Conservation (phyloP, 2,797 vertebrate species). For the Syndactyla subalaris region DNA sequence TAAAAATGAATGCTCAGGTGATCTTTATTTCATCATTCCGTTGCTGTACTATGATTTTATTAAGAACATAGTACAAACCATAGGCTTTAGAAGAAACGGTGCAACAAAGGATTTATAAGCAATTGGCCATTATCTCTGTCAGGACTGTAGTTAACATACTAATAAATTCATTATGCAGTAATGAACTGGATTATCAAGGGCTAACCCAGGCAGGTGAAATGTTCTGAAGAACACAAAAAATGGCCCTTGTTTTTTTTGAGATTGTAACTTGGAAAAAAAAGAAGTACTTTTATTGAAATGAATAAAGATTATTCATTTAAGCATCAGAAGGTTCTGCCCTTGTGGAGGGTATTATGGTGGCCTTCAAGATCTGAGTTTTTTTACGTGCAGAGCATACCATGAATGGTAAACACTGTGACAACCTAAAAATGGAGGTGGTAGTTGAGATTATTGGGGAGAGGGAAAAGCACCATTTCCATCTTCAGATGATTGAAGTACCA, state of each 20-base stretch:
- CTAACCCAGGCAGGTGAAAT: not conserved
- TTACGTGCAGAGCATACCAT: not conserved
- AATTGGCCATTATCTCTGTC: not conserved
- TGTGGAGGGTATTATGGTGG: accelerated
- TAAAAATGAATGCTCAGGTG: not conserved
- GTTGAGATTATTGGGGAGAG: not conserved
- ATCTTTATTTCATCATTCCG: not conserved
- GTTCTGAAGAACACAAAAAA: not conserved
- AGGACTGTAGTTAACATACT: not conserved
- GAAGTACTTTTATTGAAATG: not conserved
- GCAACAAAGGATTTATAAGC: not conserved
- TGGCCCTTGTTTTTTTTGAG: not conserved
- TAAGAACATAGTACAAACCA: constrained; percentile 23
- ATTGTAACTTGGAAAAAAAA: not conserved
- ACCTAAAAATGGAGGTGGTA: not conserved
- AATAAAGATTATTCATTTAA: not conserved
- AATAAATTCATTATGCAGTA: not conserved
- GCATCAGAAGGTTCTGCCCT: not conserved
- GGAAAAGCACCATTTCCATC: not conserved
- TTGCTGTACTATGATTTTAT: constrained; percentile 28
- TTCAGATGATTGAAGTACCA: not conserved
- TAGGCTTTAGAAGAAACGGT: not conserved
- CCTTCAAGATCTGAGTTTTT: not conserved
- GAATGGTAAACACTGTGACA: not conserved
- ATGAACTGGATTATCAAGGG: not conserved